Evolutionary conservation across 2,113 vertebrate genomes (phyloP).

Genomic region (Forbesichthys papilliferus): DNA sequence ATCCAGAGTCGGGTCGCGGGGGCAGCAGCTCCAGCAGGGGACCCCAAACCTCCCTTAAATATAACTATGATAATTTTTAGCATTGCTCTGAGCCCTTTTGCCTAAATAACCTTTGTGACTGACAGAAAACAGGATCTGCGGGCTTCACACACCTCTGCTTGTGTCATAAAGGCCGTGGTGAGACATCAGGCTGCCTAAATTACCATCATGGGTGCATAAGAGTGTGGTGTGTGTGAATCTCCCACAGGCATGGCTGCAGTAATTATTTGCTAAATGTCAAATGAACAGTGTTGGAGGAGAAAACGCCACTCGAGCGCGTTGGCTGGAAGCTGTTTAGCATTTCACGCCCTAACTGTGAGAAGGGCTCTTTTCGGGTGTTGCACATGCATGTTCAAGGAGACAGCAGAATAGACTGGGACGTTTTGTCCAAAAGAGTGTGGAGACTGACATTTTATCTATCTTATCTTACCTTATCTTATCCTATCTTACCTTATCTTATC

Average conservation of each 20-base stretch:
- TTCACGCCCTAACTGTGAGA: slow-evolving; percentile 79
- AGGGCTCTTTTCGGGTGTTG: slow-evolving; percentile 47
- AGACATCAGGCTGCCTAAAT: slow-evolving; percentile 66
- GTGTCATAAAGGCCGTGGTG: slow-evolving; percentile 49
- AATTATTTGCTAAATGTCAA: slow-evolving; percentile 80
- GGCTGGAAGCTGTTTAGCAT: slow-evolving; percentile 75
- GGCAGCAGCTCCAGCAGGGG: no score
- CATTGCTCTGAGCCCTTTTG: background rate
- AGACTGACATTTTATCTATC: no score
- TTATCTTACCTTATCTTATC: no score
- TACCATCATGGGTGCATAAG: slow-evolving; percentile 41
- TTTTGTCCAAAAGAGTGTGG: no score
- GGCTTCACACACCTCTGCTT: slow-evolving; percentile 47
- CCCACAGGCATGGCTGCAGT: slow-evolving; percentile 56
- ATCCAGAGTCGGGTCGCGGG: no score
- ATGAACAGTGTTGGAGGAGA: slow-evolving; percentile 68
- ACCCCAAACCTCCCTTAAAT: no score
- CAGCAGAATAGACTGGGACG: background rate
- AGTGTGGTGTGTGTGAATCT: slow-evolving; percentile 24
- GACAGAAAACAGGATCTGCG: slow-evolving; percentile 19
- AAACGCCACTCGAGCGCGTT: slow-evolving; percentile 69
- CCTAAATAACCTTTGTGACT: slow-evolving; percentile 3
- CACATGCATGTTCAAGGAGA: slow-evolving; percentile 22
- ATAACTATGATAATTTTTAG: no score
- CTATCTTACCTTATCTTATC: no score